phyloP scores from a whole-genome alignment of 2,113 vertebrate species.

The Sprattus sprattus region DNA sequence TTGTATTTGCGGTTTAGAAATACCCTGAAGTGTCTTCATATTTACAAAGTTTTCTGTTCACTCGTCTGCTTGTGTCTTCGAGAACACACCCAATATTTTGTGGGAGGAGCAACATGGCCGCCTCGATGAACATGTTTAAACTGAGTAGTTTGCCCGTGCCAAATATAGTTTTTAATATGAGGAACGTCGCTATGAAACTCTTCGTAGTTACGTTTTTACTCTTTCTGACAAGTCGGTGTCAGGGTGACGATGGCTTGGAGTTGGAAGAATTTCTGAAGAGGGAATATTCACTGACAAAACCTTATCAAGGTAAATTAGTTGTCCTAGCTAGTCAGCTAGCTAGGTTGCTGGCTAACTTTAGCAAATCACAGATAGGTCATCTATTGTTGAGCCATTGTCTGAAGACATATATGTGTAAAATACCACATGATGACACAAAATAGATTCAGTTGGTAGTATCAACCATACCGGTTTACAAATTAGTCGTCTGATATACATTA shows the following conservation, averaged over 20 bases:
- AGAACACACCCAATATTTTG: background rate
- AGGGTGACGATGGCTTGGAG: conserved; percentile 67
- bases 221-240: conserved; percentile 34
- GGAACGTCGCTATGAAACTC: background rate
- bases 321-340: background rate
- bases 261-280: conserved; percentile 87
- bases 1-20: background rate
- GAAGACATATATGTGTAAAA: background rate
- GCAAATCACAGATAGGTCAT: background rate
- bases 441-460: background rate
- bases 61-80: background rate
- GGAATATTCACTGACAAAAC: conserved; percentile 87
- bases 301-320: conserved; percentile 80
- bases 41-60: background rate
- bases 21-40: too few relatives aligned
- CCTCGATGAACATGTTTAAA: conserved; percentile 23
- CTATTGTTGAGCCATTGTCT: background rate
- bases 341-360: background rate
- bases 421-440: background rate
- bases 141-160: conserved; percentile 34
- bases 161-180: conserved; percentile 28
- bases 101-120: conserved; percentile 71
- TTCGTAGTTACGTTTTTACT: conserved; percentile 51
- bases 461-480: background rate
- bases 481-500: background rate